Evolutionary conservation across 2,888 invertebrate genomes (phyloP).

Genomic region (Argyra leucocephala): DNA sequence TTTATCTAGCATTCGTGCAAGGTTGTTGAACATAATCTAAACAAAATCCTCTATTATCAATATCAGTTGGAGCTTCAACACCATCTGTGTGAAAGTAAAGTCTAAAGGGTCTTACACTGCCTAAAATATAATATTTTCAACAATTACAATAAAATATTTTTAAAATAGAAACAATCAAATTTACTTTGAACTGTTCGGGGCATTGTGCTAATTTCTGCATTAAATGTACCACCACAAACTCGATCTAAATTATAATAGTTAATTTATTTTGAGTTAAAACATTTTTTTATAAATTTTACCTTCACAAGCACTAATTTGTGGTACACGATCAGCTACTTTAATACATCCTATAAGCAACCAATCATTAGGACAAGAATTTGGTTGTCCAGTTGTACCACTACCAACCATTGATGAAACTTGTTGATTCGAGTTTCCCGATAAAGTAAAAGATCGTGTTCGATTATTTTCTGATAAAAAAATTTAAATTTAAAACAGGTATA

Average conservation of each 20-base stretch:
- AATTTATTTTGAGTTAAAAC: neutral
- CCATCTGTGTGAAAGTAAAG: slow-evolving; percentile 69
- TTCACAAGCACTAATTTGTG: slow-evolving; percentile 56
- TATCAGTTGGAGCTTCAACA: slow-evolving; percentile 63
- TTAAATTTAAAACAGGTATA: neutral
- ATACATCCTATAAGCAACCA: slow-evolving; percentile 75
- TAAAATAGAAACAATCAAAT: slow-evolving; percentile 30
- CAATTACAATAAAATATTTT: neutral
- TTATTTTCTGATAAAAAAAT: slow-evolving; percentile 52
- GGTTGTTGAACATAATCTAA: slow-evolving; percentile 77
- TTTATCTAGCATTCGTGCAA: slow-evolving; percentile 53
- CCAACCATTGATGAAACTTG: slow-evolving; percentile 62
- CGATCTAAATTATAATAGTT: slow-evolving; percentile 47
- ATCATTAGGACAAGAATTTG: slow-evolving; percentile 64
- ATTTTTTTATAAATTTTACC: neutral
- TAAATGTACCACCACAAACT: slow-evolving; percentile 73
- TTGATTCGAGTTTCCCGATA: slow-evolving; percentile 66
- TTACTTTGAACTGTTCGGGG: slow-evolving; percentile 64
- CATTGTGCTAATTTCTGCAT: slow-evolving; percentile 59
- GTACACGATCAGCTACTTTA: slow-evolving; percentile 41
- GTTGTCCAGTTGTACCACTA: slow-evolving; percentile 51
- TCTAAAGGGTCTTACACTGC: slow-evolving; percentile 70
- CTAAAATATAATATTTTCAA: slow-evolving; percentile 43
- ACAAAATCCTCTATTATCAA: slow-evolving; percentile 71
- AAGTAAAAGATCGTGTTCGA: slow-evolving; percentile 62